These are phyloP conservation scores for Sphaerophoria taeniata DNA, from an alignment of 2,888 invertebrate species.

Conservation along the genomic window DNA sequence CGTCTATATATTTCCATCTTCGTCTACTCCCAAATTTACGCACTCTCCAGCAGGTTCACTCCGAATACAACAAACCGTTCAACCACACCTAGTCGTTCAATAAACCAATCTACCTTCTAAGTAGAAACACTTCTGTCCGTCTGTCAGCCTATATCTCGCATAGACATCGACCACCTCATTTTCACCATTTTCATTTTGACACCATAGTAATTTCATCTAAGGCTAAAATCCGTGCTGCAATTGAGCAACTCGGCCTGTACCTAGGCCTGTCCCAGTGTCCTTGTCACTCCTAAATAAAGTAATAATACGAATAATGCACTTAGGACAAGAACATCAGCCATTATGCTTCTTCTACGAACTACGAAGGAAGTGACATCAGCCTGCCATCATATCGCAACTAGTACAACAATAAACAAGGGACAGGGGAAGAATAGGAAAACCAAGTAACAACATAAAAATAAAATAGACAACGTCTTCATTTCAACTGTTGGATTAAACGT, in stretches of 20 bases:
- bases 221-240: slow-evolving; percentile 61
- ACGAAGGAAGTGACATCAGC: slow-evolving; percentile 34
- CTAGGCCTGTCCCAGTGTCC: too few species aligned
- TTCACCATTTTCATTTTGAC: slow-evolving; percentile 36
- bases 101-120: background rate
- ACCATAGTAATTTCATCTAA: slow-evolving; percentile 46
- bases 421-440: slow-evolving; percentile 45
- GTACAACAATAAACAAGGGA: slow-evolving; percentile 57
- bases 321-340: slow-evolving; percentile 68
- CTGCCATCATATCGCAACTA: slow-evolving; percentile 22
- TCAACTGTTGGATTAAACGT: slow-evolving; percentile 72
- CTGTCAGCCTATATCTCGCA: background rate
- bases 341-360: slow-evolving; percentile 63
- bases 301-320: slow-evolving; percentile 73
- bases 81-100: slow-evolving; percentile 54
- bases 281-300: slow-evolving; percentile 73
- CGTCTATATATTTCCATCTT: slow-evolving; percentile 10
- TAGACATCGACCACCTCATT: slow-evolving; percentile 29
- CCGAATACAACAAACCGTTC: slow-evolving; percentile 50
- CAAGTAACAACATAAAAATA: slow-evolving; percentile 70
- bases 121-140: background rate
- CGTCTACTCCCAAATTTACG: slow-evolving; percentile 72
- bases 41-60: slow-evolving; percentile 47
- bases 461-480: slow-evolving; percentile 74
- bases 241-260: slow-evolving; percentile 5